Conservation (phyloP, 2,888 invertebrate species). For the Spisula solida region DNA sequence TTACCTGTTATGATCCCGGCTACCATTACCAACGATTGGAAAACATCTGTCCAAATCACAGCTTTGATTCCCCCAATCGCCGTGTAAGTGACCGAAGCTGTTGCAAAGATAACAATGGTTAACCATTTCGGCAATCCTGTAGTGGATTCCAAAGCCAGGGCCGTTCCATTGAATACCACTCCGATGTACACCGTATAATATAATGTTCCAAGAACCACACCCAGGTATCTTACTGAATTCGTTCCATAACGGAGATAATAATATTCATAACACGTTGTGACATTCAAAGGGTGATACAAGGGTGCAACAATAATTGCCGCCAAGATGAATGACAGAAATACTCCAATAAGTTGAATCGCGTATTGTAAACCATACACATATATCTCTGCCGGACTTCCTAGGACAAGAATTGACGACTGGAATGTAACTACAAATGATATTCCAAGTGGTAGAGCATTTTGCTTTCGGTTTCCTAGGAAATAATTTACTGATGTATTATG, state of each 20-base stretch:
- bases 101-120: background rate
- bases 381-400: constrained; percentile 44
- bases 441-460: constrained; percentile 36
- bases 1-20: constrained; percentile 37
- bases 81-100: constrained; percentile 36
- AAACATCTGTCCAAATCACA: constrained; percentile 49
- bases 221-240: constrained; percentile 3
- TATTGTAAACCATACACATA: constrained; percentile 43
- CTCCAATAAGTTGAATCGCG: constrained; percentile 2
- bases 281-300: constrained; percentile 36
- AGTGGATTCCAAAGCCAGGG: constrained; percentile 34
- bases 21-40: constrained; percentile 41
- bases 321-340: background rate
- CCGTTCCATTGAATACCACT: constrained; percentile 38
- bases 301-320: constrained; percentile 22
- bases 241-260: constrained; percentile 31
- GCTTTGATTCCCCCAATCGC: constrained; percentile 44
- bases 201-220: background rate
- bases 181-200: constrained; percentile 37
- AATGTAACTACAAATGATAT: constrained; percentile 47
- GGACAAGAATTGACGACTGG: constrained; percentile 40
- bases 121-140: constrained; percentile 39
- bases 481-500: constrained; percentile 30
- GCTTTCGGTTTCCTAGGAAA: constrained; percentile 34
- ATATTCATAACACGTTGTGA: constrained; percentile 46